Evolutionary conservation across 2,797 vertebrate genomes (phyloP), one percentile per base, ranked within the genome.

Genomic region (Rhinella marina): DNA sequence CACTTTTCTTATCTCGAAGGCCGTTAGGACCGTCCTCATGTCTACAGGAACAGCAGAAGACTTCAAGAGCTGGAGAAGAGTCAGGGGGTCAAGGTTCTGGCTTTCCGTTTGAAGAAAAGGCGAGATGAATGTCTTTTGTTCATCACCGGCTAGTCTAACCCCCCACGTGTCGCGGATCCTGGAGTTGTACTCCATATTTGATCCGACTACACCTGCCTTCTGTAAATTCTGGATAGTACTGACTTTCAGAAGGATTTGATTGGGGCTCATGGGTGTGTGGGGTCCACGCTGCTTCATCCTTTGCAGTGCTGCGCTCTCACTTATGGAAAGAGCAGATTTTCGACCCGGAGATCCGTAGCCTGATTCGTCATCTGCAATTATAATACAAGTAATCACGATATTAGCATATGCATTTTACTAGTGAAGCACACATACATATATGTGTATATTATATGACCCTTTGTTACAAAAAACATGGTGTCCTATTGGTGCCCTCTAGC

Each of bases 191-290:
- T 93, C 92, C 50, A 84, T 83, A 27, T 95, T 94, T 84, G 91
- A 86, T 80, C 92, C 89, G 66, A 79, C 90, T 0, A 85, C 72
- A 11, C 93, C 92, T 0, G 9, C 54, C 82, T 77, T 56, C 79
- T 77, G 90, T n/a, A 87, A 48, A 7, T 91, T 92, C 83, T 96
- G 95, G 64, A 95, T 80, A 5, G 87, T 84, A 1, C 90, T 91
- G 41, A 96, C 29, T 0, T 89, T 94, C n/a, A 97, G 91, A 4
- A 96, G 92, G 61, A 97, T 86, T 90, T 83, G 91, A 76, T 96
- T 92, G 0, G 91, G 89, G 0, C 93, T 93, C 78, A 91, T 78
- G 0, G 92, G 88, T 1, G 73, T 90, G 27, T 92, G 88, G 12
- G 85, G 89, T 3, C 88, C 91, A 77, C 92, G 92, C 81, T 83